phyloP scores from a whole-genome alignment of 64 coral and sea anemone genomes.

The Stichodactyla helianthus region DNA sequence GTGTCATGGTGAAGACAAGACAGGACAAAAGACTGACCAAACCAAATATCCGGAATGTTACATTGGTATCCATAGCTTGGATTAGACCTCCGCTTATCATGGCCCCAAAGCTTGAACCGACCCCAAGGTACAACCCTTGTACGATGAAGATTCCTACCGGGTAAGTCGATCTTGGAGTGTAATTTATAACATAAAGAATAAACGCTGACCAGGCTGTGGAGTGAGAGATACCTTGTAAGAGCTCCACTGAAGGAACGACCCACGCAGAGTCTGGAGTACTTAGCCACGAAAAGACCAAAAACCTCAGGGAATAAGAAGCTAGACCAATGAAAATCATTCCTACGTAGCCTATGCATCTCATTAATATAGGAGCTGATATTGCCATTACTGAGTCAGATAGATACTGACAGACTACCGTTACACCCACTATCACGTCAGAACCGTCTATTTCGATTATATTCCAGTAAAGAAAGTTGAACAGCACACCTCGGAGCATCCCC shows the following conservation, averaged over 20 bases:
- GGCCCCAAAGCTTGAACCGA: constrained; percentile 59
- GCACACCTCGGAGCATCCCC: constrained; percentile 71
- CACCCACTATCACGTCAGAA: constrained; percentile 70
- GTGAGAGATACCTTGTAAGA: constrained; percentile 80
- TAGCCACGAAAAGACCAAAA: constrained; percentile 81
- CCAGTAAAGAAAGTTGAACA: constrained; percentile 91
- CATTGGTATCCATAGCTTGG: constrained; percentile 55
- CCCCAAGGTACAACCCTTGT: constrained; percentile 75
- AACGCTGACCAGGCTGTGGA: constrained; percentile 83
- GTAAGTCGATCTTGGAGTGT: constrained; percentile 75
- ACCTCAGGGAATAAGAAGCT: constrained; percentile 73
- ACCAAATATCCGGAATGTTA: constrained; percentile 66
- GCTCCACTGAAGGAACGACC: constrained; percentile 76
- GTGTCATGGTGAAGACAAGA: constrained; percentile 57
- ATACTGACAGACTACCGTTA: constrained; percentile 78
- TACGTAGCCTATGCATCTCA: constrained; percentile 75
- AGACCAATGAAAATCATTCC: constrained; percentile 80
- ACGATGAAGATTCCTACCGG: constrained; percentile 80
- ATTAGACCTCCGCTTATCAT: constrained; percentile 67
- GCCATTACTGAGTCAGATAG: constrained; percentile 81
- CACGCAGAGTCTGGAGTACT: constrained; percentile 73
- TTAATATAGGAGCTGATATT: constrained; percentile 62
- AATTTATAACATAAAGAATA: constrained; percentile 84
- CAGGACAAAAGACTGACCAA: constrained; percentile 57
- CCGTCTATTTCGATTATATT: constrained; percentile 79